Conservation (phyloP, 2,888 invertebrate species). For the Hydraecia micacea region DNA sequence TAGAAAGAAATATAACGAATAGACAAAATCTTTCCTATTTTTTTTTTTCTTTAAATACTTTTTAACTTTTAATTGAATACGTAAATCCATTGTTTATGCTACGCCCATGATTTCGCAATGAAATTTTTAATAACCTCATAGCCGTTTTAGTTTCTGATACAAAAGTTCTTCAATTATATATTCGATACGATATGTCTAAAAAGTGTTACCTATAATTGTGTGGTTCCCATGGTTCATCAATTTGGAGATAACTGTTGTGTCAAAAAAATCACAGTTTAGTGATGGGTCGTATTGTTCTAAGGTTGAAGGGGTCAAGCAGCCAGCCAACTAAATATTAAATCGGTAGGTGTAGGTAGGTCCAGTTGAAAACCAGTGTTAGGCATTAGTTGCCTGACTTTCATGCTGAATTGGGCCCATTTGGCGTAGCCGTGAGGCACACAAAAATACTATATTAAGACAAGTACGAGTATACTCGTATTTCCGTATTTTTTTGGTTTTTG, state of each 20-base stretch:
- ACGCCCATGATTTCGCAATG: constrained; percentile 66
- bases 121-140: constrained; percentile 62
- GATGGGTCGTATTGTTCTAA: constrained; percentile 21
- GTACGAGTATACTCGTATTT: too few relatives aligned
- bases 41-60: constrained; percentile 21
- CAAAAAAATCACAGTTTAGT: constrained; percentile 31
- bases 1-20: constrained; percentile 48
- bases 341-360: too few relatives aligned
- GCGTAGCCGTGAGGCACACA: too few relatives aligned
- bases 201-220: constrained; percentile 49
- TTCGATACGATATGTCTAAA: constrained; percentile 66
- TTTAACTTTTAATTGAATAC: constrained; percentile 48
- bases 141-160: constrained; percentile 56
- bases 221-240: constrained; percentile 60
- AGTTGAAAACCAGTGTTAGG: too few relatives aligned
- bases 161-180: constrained; percentile 65
- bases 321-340: background rate
- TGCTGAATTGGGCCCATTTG: too few relatives aligned
- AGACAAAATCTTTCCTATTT: constrained; percentile 25
- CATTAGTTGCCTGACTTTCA: too few relatives aligned
- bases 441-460: too few relatives aligned
- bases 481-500: too few relatives aligned
- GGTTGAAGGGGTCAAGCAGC: background rate
- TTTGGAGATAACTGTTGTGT: constrained; percentile 47
- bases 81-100: constrained; percentile 69